Percentiles rank a stretch among this genome's conserved stretches.
Conservation (phyloP, 2,888 invertebrate genomes). For the Sarcophaga variegata region DNA sequence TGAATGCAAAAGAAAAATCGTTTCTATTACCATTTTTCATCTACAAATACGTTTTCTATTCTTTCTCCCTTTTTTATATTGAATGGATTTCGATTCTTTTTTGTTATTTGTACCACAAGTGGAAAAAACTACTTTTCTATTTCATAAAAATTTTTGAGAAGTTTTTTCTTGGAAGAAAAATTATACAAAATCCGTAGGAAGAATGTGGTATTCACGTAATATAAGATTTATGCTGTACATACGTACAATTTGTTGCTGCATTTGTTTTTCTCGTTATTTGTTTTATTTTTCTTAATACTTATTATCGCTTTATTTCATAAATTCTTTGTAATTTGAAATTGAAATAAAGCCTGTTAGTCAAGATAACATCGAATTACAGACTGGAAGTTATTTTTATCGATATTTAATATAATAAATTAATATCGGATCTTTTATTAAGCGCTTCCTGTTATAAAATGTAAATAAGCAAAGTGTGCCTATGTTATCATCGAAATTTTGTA, state of each 20-base stretch:
- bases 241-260: not conserved
- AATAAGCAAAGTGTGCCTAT: no score
- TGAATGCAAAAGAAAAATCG: not conserved
- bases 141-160: not conserved
- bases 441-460: no score
- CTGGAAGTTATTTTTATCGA: not conserved
- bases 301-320: not conserved
- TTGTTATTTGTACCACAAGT: conserved; percentile 12
- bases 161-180: not conserved
- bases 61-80: conserved; percentile 25
- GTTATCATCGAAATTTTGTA: no score
- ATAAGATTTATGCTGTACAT: not conserved
- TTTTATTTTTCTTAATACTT: not conserved
- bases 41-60: not conserved
- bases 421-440: no score
- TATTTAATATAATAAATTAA: no score
- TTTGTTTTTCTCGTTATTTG: conserved; percentile 11
- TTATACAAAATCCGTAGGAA: not conserved
- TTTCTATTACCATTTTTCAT: conserved; percentile 18
- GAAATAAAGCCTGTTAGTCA: conserved; percentile 30
- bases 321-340: not conserved
- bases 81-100: conserved; percentile 1
- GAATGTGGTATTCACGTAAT: conserved; percentile 9
- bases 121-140: not conserved
- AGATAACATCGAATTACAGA: conserved; percentile 34